Evolutionary conservation across 2,797 vertebrate species (phyloP).

Genomic region (Lophotriccus pileatus): DNA sequence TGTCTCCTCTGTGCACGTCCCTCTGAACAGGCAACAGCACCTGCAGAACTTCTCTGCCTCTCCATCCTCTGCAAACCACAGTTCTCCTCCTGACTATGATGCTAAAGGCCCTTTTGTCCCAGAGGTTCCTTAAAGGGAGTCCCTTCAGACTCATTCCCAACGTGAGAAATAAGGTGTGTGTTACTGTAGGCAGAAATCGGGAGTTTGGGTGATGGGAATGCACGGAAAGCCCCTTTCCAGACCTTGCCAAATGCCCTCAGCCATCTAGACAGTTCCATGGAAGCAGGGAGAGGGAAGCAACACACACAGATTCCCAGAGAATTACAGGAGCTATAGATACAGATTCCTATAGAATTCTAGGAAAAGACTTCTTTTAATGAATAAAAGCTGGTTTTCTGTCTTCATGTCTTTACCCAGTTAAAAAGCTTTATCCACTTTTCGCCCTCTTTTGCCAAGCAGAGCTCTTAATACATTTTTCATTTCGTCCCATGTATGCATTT

Average conservation of each 20-base stretch:
- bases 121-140: background rate
- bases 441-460: background rate
- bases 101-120: background rate
- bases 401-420: background rate
- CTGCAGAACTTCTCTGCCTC: background rate
- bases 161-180: background rate
- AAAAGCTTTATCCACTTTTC: background rate
- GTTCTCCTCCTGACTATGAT: background rate
- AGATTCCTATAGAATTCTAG: background rate
- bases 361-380: background rate
- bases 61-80: background rate
- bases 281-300: background rate
- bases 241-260: background rate
- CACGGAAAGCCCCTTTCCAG: background rate
- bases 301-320: background rate
- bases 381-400: background rate
- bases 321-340: background rate
- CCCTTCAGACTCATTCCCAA: background rate
- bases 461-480: background rate
- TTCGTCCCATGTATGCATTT: background rate
- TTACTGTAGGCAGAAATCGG: background rate
- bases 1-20: background rate
- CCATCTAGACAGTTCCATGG: too few relatives aligned
- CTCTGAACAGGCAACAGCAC: background rate
- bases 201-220: background rate